Evolutionary conservation across 2,113 vertebrate genomes (phyloP), one percentile per base, ranked within the genome.

Genomic region (Lycocorax pyrrhopterus): DNA sequence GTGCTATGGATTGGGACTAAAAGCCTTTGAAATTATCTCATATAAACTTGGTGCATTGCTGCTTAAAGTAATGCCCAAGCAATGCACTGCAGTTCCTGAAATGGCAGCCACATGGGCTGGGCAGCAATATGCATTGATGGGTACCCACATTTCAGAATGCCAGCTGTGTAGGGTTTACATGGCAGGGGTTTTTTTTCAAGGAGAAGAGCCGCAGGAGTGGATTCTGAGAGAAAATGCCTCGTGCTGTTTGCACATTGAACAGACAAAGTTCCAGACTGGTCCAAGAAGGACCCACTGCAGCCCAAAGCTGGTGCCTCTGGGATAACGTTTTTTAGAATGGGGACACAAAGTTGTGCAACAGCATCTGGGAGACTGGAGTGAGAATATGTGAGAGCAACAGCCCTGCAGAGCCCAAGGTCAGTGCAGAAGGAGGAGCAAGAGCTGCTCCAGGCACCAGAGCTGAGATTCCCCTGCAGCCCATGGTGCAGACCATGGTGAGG

Each of bases 261-360:
- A 71, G 16, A 58, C 16, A 6, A 49, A 47, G 1, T 63, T 78
- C 49, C 39, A 73, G n/a, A 47, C 4, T 16, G 4, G 10, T 78
- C 32, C 32, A 55, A 60, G 33, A 66, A 10, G 4, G 22, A 79
- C 21, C 3, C 1, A 3, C 3, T 0, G 0, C 60, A 59, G 11
- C 15, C 32, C 43, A 75, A 53, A 49, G 3, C 6, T 33, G 25
- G 18, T 0, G 0, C 6, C 26, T 33, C 33, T 43, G 6, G 3
- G 8, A 33, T 20, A 78, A 32, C 0, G 1, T 25, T 7, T 6
- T 64, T 52, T 53, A 75, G 20, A 60, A 60, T 13, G 9, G 20
- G 60, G 46, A 26, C 47, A 60, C 9, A 17, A 29, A 46, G 20
- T 6, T n/a, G 6, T 26, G 29, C 33, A 30, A 39, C 16, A 30